phyloP scores from a whole-genome alignment of 1,140 invertebrate genomes.

The Aethina tumida region DNA sequence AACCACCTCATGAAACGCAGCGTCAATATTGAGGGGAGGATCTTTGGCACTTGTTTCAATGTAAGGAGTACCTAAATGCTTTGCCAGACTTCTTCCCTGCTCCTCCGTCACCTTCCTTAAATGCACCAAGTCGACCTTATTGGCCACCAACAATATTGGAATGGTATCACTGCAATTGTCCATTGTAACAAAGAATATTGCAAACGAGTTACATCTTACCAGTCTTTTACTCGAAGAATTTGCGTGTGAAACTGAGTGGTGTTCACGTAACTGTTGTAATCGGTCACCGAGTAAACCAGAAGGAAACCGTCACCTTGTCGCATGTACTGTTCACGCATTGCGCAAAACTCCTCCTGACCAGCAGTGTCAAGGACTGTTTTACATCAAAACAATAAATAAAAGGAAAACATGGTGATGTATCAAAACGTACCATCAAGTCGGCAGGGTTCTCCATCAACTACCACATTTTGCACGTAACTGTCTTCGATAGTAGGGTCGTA shows the following conservation, averaged over 20 bases:
- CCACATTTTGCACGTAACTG: slow-evolving; percentile 83
- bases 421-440: slow-evolving; percentile 82
- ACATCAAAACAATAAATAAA: slow-evolving; percentile 24
- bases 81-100: slow-evolving; percentile 71
- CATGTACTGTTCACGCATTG: slow-evolving; percentile 93
- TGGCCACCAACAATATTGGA: slow-evolving; percentile 83
- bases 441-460: slow-evolving; percentile 86
- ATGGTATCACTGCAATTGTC: slow-evolving; percentile 59
- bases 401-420: slow-evolving; percentile 11
- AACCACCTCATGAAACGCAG: slow-evolving; percentile 84
- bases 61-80: slow-evolving; percentile 71
- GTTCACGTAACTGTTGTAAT: slow-evolving; percentile 77
- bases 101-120: slow-evolving; percentile 77
- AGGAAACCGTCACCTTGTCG: slow-evolving; percentile 91
- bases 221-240: slow-evolving; percentile 83
- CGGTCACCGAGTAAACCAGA: slow-evolving; percentile 84
- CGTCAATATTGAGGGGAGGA: slow-evolving; percentile 86
- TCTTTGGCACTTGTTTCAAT: slow-evolving; percentile 95
- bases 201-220: slow-evolving; percentile 39
- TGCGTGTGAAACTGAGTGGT: slow-evolving; percentile 79
- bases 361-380: slow-evolving; percentile 87
- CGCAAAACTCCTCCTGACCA: slow-evolving; percentile 89
- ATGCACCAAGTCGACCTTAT: slow-evolving; percentile 86
- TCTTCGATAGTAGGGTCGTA: slow-evolving; percentile 92
- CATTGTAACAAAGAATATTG: slow-evolving; percentile 4